phyloP scores from a whole-genome alignment of 2,113 vertebrate species.

The Tragulus kanchil region DNA sequence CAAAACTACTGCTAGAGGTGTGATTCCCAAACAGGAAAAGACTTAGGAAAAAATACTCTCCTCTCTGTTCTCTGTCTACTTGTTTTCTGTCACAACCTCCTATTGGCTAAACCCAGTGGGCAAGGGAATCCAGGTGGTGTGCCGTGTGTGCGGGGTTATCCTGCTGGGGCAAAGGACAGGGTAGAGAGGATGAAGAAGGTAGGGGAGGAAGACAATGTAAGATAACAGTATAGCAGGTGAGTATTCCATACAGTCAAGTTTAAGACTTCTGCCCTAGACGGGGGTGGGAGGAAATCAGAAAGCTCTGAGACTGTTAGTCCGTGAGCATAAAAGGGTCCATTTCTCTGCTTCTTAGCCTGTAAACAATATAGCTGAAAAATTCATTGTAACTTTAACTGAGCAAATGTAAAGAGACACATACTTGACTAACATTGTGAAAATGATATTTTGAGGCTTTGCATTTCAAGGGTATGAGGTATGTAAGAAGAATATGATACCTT shows the following conservation, averaged over 20 bases:
- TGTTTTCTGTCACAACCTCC: background rate
- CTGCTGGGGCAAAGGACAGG: background rate
- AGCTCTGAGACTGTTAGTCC: too few species aligned
- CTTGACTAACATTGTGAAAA: background rate
- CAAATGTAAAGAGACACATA: background rate
- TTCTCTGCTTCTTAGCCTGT: background rate
- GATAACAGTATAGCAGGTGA: background rate
- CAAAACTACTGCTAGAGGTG: background rate
- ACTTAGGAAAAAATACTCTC: background rate
- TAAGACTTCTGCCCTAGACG: background rate
- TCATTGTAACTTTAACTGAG: background rate
- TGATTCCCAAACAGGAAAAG: background rate
- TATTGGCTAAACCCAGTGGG: background rate
- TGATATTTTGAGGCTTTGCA: background rate
- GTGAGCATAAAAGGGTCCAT: background rate
- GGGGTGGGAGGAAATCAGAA: fast-evolving
- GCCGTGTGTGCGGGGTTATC: background rate
- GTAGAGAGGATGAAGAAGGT: background rate
- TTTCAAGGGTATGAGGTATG: background rate
- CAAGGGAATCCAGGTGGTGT: background rate
- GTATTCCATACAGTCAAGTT: background rate
- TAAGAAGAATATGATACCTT: background rate
- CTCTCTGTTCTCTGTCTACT: background rate
- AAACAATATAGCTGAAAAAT: background rate
- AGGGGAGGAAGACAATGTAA: background rate